Conservation (phyloP, 2,888 invertebrate genomes). For the Netelia virgata region DNA sequence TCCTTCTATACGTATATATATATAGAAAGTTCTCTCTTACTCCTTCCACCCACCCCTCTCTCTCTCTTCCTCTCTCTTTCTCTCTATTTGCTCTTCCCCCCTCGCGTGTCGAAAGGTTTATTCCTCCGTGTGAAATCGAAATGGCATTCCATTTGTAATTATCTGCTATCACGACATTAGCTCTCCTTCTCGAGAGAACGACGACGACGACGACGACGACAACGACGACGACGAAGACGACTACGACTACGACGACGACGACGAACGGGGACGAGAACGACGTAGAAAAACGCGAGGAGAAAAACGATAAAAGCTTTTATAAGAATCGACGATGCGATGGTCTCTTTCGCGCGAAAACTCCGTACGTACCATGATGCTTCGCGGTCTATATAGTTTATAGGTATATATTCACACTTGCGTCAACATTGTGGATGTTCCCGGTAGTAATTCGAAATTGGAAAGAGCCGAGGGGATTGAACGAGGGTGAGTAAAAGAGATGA, state of each 20-base stretch:
- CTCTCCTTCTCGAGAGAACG: conserved; percentile 45
- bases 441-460: conserved; percentile 57
- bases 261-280: conserved; percentile 5
- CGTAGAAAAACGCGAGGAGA: conserved; percentile 3
- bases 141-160: conserved; percentile 64
- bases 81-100: not conserved
- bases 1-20: not conserved
- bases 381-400: not conserved
- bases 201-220: conserved; percentile 18
- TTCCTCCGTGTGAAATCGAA: conserved; percentile 61
- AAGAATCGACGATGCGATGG: conserved; percentile 53
- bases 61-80: conserved; percentile 10
- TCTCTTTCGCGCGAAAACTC: conserved; percentile 5
- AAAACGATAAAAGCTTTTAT: conserved; percentile 64
- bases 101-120: conserved; percentile 51
- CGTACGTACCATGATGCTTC: conserved; percentile 4
- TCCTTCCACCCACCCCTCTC: too few relatives aligned
- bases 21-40: too few relatives aligned
- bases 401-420: not conserved
- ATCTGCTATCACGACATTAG: conserved; percentile 66
- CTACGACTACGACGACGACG: too few relatives aligned
- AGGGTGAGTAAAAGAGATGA: conserved; percentile 47
- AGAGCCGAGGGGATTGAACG: conserved; percentile 46
- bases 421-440: conserved; percentile 27
- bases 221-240: conserved; percentile 5